Evolutionary conservation across 2,888 invertebrate genomes (phyloP), one percentile per base, ranked within the genome.

Genomic region (Pilophorus perplexus): DNA sequence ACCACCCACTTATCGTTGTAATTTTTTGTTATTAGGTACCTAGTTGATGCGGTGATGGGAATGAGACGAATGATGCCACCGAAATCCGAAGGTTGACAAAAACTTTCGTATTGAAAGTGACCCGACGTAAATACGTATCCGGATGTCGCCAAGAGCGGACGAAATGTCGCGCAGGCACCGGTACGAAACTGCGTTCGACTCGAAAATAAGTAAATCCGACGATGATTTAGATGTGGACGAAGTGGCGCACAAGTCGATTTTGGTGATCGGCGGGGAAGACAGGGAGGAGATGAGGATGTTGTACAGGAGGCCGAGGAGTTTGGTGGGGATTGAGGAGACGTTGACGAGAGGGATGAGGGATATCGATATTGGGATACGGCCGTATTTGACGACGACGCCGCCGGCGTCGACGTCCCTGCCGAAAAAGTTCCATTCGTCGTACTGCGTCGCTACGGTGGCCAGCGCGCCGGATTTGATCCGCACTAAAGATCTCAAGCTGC

Each of bases 101-200:
- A n/a, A n/a, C n/a, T n/a, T n/a, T n/a, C n/a, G n/a, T n/a, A n/a
- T n/a, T n/a, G n/a, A n/a, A n/a, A n/a, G n/a, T n/a, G n/a, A n/a
- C n/a, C n/a, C n/a, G n/a, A n/a, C n/a, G n/a, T n/a, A n/a, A n/a
- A n/a, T n/a, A n/a, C n/a, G n/a, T n/a, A n/a, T 46, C 69, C 69
- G 69, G 38, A 71, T 71, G 71, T 70, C 69, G 62, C 70, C 70
- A 12, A 54, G 70, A 44, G 44, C 55, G 27, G 70, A 68, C 67
- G 68, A 70, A 28, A 72, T 72, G 72, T 70, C 71, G 40, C 70
- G 71, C 59, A 66, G 71, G 46, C 67, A 67, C 78, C 83, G 92
- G 65, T 92, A 92, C 77, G 92, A 92, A 79, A 92, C 92, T 66
- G 92, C 92, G 67, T 92, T 92, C 78, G 92, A 92, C 78, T 90